phyloP scores from a whole-genome alignment of 1,140 invertebrate genomes.

The Bombus polaris region DNA sequence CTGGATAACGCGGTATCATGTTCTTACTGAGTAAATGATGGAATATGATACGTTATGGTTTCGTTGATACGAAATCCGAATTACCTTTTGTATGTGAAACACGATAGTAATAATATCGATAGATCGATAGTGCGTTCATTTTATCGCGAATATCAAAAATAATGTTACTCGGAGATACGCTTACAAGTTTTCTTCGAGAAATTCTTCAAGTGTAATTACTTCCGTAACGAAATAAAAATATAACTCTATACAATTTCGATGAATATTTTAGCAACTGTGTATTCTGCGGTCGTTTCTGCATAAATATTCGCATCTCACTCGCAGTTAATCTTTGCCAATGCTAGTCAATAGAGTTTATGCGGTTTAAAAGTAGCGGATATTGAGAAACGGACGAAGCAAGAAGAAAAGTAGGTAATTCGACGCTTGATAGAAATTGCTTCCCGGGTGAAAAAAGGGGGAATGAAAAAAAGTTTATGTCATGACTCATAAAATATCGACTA shows the following conservation, averaged over 20 bases:
- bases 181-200: too few species aligned
- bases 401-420: conserved; percentile 3
- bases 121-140: not conserved
- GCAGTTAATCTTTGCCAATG: not conserved
- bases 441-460: not conserved
- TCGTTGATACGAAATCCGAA: not conserved
- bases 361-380: not conserved
- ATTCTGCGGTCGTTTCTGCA: too few species aligned
- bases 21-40: not conserved
- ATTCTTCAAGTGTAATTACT: too few species aligned
- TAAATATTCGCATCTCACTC: too few species aligned
- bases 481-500: conserved; percentile 4
- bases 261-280: too few species aligned
- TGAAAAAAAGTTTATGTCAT: not conserved
- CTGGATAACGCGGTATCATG: not conserved
- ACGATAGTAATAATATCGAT: not conserved
- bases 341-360: not conserved
- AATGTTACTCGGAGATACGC: not conserved
- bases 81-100: not conserved
- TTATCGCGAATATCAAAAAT: not conserved
- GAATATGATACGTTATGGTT: not conserved
- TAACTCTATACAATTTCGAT: not conserved
- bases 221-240: not conserved
- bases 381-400: not conserved
- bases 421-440: conserved; percentile 11